Evolutionary conservation across 2,113 vertebrate genomes (phyloP).

Genomic region (Erinaceus europaeus): DNA sequence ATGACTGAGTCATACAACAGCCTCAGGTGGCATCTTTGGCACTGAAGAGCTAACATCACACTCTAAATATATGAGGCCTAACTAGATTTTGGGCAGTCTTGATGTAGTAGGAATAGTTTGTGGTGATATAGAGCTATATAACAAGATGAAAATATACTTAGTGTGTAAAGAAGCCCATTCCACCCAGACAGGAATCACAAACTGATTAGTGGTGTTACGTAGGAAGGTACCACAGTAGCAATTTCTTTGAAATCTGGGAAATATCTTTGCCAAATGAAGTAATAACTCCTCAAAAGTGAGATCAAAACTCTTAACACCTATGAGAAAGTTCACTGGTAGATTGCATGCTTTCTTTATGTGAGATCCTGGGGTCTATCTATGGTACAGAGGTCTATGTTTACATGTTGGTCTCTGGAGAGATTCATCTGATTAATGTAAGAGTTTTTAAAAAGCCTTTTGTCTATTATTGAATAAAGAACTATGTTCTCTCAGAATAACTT

Average conservation of each 20-base stretch:
- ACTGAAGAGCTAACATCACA: slow-evolving; percentile 20
- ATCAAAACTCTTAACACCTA: neutral
- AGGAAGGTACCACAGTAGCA: neutral
- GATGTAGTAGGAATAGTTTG: neutral
- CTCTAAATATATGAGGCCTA: slow-evolving; percentile 23
- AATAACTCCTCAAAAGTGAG: neutral
- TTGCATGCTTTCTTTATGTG: too few species aligned
- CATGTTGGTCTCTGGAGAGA: too few species aligned
- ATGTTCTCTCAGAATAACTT: neutral
- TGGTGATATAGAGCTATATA: neutral
- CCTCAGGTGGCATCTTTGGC: slow-evolving; percentile 47
- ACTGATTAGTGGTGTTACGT: neutral
- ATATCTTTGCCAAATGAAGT: neutral
- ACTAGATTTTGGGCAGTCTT: neutral
- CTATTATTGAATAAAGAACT: neutral
- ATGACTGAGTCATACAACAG: slow-evolving; percentile 48
- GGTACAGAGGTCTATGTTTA: too few species aligned
- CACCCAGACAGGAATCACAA: neutral
- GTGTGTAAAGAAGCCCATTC: neutral
- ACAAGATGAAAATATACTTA: neutral
- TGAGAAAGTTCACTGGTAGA: too few species aligned
- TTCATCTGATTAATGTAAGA: too few species aligned
- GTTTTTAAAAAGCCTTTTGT: neutral
- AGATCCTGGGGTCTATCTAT: too few species aligned
- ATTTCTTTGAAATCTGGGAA: neutral